Conservation (phyloP, 2,888 invertebrate genomes). For the Drosophila gaucha region DNA sequence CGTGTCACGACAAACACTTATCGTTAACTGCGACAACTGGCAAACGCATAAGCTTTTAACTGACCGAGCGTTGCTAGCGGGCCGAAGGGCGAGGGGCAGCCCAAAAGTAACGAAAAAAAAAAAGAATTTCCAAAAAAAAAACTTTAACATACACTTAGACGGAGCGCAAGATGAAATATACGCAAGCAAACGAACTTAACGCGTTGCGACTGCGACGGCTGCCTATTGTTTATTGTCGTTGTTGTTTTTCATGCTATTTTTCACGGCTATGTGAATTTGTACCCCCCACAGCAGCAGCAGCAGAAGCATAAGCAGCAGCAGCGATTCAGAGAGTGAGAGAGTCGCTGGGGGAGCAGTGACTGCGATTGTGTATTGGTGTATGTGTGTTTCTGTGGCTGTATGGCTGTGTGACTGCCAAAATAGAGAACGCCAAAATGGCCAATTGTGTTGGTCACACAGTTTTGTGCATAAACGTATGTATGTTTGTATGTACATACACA, state of each 20-base stretch:
- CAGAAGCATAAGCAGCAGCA: conserved; percentile 32
- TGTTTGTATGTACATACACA: conserved; percentile 7
- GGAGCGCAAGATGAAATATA: conserved; percentile 8
- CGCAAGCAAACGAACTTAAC: conserved; percentile 33
- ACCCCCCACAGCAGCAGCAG: conserved; percentile 73
- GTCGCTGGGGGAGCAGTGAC: conserved; percentile 61
- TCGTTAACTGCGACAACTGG: conserved; percentile 36
- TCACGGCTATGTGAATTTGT: conserved; percentile 68
- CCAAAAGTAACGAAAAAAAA: conserved; percentile 42
- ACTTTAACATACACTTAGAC: conserved; percentile 17
- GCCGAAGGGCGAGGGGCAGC: neutral
- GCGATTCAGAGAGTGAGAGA: conserved; percentile 38
- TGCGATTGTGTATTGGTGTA: conserved; percentile 28
- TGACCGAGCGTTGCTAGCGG: conserved; percentile 33
- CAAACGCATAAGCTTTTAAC: conserved; percentile 39
- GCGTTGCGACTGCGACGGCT: conserved; percentile 50
- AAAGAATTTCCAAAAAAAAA: conserved; percentile 6
- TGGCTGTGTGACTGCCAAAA: conserved; percentile 56
- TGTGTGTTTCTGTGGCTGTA: conserved; percentile 12
- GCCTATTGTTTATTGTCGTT: conserved; percentile 72
- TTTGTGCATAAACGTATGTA: conserved; percentile 45
- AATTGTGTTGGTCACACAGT: conserved; percentile 65
- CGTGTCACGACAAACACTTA: conserved; percentile 40
- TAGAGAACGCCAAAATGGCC: conserved; percentile 67
- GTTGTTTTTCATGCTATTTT: conserved; percentile 68